Percentiles rank a stretch among this genome's conserved stretches.
phyloP scores from a whole-genome alignment of 1,140 invertebrate genomes.

The Gonioctena quinquepunctata region DNA sequence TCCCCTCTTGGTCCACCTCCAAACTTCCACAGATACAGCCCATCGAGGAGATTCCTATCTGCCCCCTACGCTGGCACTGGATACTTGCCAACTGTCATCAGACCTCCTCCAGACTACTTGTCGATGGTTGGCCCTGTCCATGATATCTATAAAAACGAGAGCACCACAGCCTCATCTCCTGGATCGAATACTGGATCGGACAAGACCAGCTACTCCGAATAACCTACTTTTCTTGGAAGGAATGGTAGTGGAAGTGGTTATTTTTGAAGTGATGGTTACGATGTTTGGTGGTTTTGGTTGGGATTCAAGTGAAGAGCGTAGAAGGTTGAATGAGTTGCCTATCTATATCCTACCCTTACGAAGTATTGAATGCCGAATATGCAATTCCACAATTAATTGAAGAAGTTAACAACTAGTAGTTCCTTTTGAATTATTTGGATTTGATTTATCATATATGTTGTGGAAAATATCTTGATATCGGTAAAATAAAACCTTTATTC shows the following conservation, averaged over 20 bases:
- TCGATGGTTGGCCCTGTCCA: slow-evolving; percentile 47
- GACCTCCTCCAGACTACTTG: slow-evolving; percentile 59
- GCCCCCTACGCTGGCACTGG: slow-evolving; percentile 80
- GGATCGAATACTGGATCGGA: slow-evolving; percentile 56
- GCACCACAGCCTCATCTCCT: slow-evolving; percentile 56
- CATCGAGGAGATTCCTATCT: slow-evolving; percentile 71
- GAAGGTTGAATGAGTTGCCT: no score
- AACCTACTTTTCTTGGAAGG: slow-evolving; percentile 21
- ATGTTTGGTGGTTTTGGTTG: not conserved
- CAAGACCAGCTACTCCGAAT: slow-evolving; percentile 59
- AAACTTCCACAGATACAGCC: slow-evolving; percentile 62
- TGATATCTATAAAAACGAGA: slow-evolving; percentile 54
- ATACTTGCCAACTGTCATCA: slow-evolving; percentile 77
- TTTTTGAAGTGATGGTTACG: not conserved
- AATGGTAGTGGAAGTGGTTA: not conserved
- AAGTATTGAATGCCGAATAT: no score
- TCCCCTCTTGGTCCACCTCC: slow-evolving; percentile 69
- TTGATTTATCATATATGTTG: no score
- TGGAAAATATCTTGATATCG: no score
- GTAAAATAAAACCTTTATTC: no score
- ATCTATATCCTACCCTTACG: no score
- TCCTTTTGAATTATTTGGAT: no score
- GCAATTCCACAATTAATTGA: no score
- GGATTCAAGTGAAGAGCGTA: not conserved
- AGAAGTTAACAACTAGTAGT: no score